Evolutionary conservation across 2,888 invertebrate species (phyloP).

Genomic region (Drosophila cracens): DNA sequence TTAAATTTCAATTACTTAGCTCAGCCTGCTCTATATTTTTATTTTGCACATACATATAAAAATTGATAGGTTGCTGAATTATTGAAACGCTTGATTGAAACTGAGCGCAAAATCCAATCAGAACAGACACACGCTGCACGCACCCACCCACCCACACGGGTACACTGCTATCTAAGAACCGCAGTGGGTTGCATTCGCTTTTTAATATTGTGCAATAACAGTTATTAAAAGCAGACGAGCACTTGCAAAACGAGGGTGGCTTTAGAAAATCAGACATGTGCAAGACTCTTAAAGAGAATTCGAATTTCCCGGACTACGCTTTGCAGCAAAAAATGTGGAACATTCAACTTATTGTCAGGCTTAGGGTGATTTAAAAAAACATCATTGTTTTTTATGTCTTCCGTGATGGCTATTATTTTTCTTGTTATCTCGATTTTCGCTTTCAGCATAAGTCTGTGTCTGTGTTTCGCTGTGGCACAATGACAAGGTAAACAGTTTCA

Average conservation of each 20-base stretch:
- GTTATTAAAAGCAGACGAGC: constrained; percentile 15
- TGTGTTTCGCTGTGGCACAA: constrained; percentile 6
- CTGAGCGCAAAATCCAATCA: constrained; percentile 66
- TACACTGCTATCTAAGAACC: constrained; percentile 8
- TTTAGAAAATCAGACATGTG: neutral
- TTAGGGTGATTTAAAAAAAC: neutral
- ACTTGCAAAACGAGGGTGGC: constrained; percentile 12
- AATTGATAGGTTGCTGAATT: constrained; percentile 60
- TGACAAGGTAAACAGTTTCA: constrained; percentile 54
- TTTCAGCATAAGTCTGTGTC: neutral
- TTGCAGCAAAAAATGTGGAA: constrained; percentile 9
- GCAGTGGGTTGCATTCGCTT: constrained; percentile 27
- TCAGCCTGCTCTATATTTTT: neutral
- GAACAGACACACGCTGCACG: constrained; percentile 16
- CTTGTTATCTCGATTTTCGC: neutral
- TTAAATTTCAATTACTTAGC: constrained; percentile 74
- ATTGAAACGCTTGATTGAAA: constrained; percentile 73
- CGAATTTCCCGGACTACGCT: neutral
- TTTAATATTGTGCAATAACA: constrained; percentile 49
- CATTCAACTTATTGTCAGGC: neutral
- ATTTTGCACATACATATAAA: constrained; percentile 20
- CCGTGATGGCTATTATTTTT: constrained; percentile 4
- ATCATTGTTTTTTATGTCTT: constrained; percentile 15
- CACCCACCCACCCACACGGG: constrained; percentile 8
- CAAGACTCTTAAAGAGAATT: neutral